Evolutionary conservation across 2,113 vertebrate genomes (phyloP).

Genomic region (Boulengeromyrus knoepffleri): DNA sequence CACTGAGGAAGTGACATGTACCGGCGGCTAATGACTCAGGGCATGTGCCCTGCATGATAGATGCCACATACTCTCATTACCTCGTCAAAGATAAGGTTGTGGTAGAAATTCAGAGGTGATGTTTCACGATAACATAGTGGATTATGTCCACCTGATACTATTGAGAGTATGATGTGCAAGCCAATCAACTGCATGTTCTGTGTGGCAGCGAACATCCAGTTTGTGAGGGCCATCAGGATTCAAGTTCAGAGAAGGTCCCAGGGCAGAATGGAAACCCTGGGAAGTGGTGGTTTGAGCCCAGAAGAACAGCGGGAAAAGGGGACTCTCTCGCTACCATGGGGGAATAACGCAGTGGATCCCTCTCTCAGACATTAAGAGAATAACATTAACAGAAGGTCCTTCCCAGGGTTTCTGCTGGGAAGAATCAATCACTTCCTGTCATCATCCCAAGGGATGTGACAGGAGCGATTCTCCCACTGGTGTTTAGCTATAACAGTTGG

Average conservation of each 20-base stretch:
- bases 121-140: background rate
- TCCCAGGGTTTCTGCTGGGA: conserved; percentile 55
- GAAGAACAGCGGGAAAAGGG: background rate
- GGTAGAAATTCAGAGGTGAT: background rate
- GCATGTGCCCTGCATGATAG: background rate
- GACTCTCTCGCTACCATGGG: background rate
- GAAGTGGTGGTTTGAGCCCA: conserved; percentile 12
- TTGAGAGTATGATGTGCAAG: background rate
- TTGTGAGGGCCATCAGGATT: background rate
- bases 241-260: background rate
- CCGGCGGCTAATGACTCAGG: background rate
- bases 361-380: conserved; percentile 37
- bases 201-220: background rate
- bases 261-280: conserved; percentile 21
- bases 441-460: conserved; percentile 36
- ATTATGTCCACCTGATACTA: background rate
- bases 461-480: conserved; percentile 34
- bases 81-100: background rate
- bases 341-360: background rate
- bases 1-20: background rate
- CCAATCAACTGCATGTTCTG: background rate
- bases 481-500: conserved; percentile 51
- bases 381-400: conserved; percentile 38
- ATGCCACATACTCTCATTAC: background rate
- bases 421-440: conserved; percentile 61